phyloP scores from a whole-genome alignment of 2,888 invertebrate genomes.

The Tachina fera region DNA sequence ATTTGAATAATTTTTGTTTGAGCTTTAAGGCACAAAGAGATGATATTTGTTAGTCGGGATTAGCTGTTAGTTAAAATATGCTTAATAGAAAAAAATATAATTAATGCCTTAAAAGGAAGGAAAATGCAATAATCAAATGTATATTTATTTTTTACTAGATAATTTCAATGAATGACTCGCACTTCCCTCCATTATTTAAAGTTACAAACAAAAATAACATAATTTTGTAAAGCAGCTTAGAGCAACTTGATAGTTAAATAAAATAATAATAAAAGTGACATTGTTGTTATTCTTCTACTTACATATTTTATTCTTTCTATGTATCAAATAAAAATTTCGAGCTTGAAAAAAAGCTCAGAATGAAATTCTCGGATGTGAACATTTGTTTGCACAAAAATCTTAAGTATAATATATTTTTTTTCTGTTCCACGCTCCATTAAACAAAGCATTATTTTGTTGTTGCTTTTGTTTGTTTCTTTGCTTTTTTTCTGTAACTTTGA shows the following conservation, averaged over 20 bases:
- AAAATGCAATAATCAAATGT: too few species aligned
- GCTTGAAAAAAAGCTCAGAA: not conserved
- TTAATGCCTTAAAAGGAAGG: too few species aligned
- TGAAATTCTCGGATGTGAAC: conserved; percentile 17
- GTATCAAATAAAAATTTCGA: not conserved
- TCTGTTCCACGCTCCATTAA: conserved; percentile 50
- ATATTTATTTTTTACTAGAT: too few species aligned
- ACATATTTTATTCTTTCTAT: not conserved
- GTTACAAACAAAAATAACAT: not conserved
- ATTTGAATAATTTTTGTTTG: too few species aligned
- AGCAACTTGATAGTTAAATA: conserved; percentile 5
- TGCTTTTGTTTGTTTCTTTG: conserved; percentile 18
- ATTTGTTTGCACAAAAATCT: conserved; percentile 8
- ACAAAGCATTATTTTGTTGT: conserved; percentile 47
- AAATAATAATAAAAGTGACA: not conserved
- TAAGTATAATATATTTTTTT: not conserved
- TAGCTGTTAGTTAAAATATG: too few species aligned
- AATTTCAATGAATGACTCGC: too few species aligned
- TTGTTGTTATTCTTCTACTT: not conserved
- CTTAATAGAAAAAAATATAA: too few species aligned
- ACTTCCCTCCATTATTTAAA: too few species aligned
- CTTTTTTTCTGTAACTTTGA: conserved; percentile 42
- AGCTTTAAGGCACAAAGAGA: too few species aligned
- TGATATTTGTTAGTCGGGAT: too few species aligned
- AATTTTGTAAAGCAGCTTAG: not conserved